Base-by-base conservation (phyloP, 2,888 invertebrate genomes). In the Dasypolia templi region DNA sequence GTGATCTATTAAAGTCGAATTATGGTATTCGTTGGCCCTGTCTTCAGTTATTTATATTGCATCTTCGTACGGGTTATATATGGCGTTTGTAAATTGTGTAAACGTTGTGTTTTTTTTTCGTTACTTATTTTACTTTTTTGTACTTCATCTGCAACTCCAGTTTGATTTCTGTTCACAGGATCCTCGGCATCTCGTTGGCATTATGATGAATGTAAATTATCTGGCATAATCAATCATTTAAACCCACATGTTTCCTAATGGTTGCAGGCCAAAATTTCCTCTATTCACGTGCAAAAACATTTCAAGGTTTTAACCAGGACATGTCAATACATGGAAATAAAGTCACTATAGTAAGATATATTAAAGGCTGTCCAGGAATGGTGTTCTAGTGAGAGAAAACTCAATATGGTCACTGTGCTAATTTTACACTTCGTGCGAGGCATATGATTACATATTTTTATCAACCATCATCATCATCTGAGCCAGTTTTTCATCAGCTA, bases 201-300 rank as follows among this genome's bases (percentile, higher is more conserved):
- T 22, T 29, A 17, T 53, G 42, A n/a, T 59, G 4, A 44, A 46
- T 6, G 11, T 72, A 29, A 42, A 59, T 11, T 22, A 61, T 9
- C 46, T 72, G 64, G 12, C 22, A 6, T 32, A 19, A 63, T 67
- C 79, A 17, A 9, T 74, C 11, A 65, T 72, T 61, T 62, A 62
- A 9, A n/a, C n/a, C n/a, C n/a, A 65, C 77, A 26, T 66, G 44
- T 29, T 56, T 71, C 19, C 26, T 67, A 0, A 51, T 74, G 29
- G n/a, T 49, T 65, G 62, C 83, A 0, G 77, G 85, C 0, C 85
- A 84, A 49, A 74, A 70, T 26, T 22, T 84, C 0, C 11, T 49
- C 0, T 80, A 85, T 35, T 73, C n/a, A n/a, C n/a, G n/a, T n/a
- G n/a, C n/a, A n/a, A 39, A 39, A 39, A 35, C 4, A 35, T 35